Conservation (phyloP, 2,797 vertebrate genomes). For the Rhabdomys pumilio region DNA sequence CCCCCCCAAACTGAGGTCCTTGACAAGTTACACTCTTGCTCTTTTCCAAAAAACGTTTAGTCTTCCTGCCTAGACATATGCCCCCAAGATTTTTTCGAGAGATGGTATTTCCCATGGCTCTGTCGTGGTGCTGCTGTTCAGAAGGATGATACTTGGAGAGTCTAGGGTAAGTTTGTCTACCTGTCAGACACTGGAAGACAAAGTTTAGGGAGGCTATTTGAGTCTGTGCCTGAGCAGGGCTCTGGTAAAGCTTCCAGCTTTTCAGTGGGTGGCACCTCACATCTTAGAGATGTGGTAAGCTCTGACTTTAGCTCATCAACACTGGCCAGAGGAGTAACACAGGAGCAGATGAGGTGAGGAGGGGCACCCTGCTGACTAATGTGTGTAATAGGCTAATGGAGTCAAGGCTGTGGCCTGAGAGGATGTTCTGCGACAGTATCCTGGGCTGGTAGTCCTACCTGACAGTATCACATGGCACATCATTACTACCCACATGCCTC, state of each 20-base stretch:
- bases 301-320: not conserved
- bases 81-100: not conserved
- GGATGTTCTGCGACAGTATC: not conserved
- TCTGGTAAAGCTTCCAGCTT: not conserved
- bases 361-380: not conserved
- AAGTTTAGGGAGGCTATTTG: not conserved
- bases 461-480: not conserved
- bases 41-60: not conserved
- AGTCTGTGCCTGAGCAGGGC: not conserved
- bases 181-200: not conserved
- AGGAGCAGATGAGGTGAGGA: not conserved
- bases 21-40: not conserved
- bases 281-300: not conserved
- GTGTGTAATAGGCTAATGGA: not conserved
- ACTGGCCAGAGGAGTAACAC: not conserved
- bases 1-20: not conserved
- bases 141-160: not conserved
- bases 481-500: not conserved
- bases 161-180: not conserved
- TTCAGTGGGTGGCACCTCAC: accelerated
- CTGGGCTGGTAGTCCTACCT: not conserved
- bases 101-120: not conserved
- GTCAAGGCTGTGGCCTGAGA: not conserved
- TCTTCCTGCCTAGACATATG: not conserved
- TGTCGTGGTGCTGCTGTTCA: not conserved